Base-by-base conservation (phyloP, 2,888 invertebrate genomes). In the Argynnis bischoffii region DNA sequence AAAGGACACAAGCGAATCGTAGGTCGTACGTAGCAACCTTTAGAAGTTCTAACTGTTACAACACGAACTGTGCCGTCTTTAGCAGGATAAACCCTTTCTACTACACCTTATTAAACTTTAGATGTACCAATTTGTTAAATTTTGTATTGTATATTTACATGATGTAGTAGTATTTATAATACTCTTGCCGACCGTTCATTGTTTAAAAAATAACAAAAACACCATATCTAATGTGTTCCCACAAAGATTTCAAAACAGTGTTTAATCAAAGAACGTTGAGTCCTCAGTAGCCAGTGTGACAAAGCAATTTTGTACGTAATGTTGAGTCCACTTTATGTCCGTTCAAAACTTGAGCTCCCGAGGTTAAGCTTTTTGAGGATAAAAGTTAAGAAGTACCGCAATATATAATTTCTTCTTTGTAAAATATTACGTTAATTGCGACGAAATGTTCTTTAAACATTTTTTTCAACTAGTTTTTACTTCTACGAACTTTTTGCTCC, bases 221-320 rank as follows among this genome's bases (percentile, higher is more conserved):
- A 56, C 35, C 13, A 41, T 46, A 41, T 56, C 16, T 18, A 47
- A 46, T 46, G 8, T 41, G 2, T 57, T 46, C 46, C 56, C 56
- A 47, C 46, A 46, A 46, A 15, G 46, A 21, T 57, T 47, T 18
- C 15, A 56, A 35, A 41, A 56, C 41, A n/a, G 56, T 56, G 41
- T 56, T 35, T 13, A 57, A 47, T 57, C 21, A 57, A 57, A 21
- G 56, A 57, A 46, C 31, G 6, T 26, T n/a, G 15, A 5, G 48
- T 50, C 59, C 47, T 21, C 31, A 48, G 48, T 47, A 6, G 6
- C 48, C 6, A 21, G 59, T n/a, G n/a, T 16, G 56, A 46, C 56
- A 50, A 56, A 57, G 61, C 55, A 61, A 61, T 41, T 60, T 50
- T 55, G 55, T 61, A 57, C 50, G 56, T 50, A 14, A 63, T 11